Evolutionary conservation across 2,888 invertebrate species (phyloP).

Genomic region (Drosophila nigricruria): DNA sequence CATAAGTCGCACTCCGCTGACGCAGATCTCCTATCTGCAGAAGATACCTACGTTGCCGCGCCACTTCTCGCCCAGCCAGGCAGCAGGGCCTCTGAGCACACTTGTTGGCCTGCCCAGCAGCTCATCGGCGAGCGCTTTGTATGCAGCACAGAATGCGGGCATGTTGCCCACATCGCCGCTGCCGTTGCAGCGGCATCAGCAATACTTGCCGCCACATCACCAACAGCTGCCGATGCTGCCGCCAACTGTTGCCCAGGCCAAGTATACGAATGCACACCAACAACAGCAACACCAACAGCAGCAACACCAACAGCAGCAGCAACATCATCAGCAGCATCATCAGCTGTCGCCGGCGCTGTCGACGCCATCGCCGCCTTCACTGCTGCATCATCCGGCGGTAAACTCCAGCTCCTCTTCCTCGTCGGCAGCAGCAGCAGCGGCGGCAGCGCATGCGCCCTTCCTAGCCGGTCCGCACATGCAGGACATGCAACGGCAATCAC

Average conservation of each 20-base stretch:
- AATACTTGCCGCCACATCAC: constrained; percentile 78
- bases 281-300: constrained; percentile 59
- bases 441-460: constrained; percentile 82
- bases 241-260: constrained; percentile 64
- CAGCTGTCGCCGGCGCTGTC: constrained; percentile 84
- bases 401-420: constrained; percentile 21
- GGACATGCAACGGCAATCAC: constrained; percentile 94
- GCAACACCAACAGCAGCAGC: constrained; percentile 36
- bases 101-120: constrained; percentile 78
- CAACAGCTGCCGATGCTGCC: constrained; percentile 74
- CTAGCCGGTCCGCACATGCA: constrained; percentile 84
- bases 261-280: constrained; percentile 77
- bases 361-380: constrained; percentile 84
- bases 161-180: constrained; percentile 83
- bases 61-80: constrained; percentile 82
- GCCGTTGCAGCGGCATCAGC: constrained; percentile 83
- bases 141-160: constrained; percentile 73
- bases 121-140: constrained; percentile 83
- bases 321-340: constrained; percentile 60
- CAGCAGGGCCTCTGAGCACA: constrained; percentile 25
- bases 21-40: constrained; percentile 84
- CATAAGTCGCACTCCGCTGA: constrained; percentile 84
- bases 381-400: constrained; percentile 79
- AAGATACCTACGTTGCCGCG: constrained; percentile 84
- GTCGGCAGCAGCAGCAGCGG: constrained; percentile 29